Percentiles rank a stretch among this genome's conserved stretches.
These are phyloP conservation scores for Thomomys bottae DNA, from an alignment of 2,113 vertebrate species.

Conservation along the genomic window DNA sequence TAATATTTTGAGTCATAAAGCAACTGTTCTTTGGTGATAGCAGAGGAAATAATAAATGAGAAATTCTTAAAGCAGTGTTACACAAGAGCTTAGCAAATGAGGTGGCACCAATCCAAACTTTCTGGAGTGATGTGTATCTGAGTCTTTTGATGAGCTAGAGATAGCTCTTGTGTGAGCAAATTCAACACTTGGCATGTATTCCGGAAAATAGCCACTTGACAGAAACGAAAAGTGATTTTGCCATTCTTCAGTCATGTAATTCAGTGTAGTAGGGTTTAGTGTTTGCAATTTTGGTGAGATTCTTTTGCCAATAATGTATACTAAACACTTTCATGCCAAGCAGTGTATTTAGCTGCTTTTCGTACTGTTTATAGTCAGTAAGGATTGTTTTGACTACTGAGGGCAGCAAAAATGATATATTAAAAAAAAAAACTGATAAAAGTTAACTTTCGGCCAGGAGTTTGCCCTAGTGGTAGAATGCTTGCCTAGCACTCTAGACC, in stretches of 20 bases:
- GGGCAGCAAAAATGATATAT: neutral
- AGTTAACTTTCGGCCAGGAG: neutral
- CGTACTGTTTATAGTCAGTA: neutral
- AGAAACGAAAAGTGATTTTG: slow-evolving; percentile 23
- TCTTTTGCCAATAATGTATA: neutral
- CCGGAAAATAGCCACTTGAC: neutral
- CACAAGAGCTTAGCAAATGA: slow-evolving; percentile 53
- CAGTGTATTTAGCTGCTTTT: neutral
- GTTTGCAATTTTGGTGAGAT: neutral
- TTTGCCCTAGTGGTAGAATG: too few species aligned
- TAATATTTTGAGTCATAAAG: slow-evolving; percentile 35
- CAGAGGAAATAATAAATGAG: slow-evolving; percentile 30
- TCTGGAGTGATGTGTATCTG: slow-evolving; percentile 51
- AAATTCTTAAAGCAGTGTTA: slow-evolving; percentile 41
- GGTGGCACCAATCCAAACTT: slow-evolving; percentile 43
- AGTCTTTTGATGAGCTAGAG: slow-evolving; percentile 37
- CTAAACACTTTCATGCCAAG: neutral
- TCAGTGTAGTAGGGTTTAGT: neutral
- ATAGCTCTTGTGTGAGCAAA: slow-evolving; percentile 39
- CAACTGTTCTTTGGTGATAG: neutral
- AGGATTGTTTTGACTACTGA: neutral
- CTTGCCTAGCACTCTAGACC: too few species aligned
- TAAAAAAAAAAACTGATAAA: neutral
- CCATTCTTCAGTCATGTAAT: neutral
- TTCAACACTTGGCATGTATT: neutral